phyloP scores from a whole-genome alignment of 2,797 vertebrate species.

The Anas bahamensis region DNA sequence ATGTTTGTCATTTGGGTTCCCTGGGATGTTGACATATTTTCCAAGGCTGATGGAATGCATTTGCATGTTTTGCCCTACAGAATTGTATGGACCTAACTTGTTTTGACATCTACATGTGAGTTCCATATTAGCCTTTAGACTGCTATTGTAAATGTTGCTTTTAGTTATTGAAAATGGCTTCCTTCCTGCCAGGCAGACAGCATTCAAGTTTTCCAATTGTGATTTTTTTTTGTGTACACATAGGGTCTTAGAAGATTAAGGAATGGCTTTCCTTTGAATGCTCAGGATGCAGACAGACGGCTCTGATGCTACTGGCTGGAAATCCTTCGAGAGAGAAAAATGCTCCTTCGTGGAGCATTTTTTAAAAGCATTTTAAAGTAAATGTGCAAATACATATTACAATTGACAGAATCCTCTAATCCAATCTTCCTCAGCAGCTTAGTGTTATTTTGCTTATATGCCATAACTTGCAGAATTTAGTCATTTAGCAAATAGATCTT shows the following conservation, averaged over 20 bases:
- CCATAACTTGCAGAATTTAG: neutral
- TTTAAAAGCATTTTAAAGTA: neutral
- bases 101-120: conserved; percentile 69
- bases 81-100: conserved; percentile 64
- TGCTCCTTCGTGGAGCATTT: neutral
- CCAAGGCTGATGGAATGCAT: conserved; percentile 60
- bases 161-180: conserved; percentile 62
- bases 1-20: conserved; percentile 71
- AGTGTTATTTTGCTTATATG: neutral
- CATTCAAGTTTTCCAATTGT: conserved; percentile 63
- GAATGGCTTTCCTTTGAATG: conserved; percentile 40
- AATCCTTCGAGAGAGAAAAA: neutral
- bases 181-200: conserved; percentile 62
- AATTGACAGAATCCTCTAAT: rapidly evolving
- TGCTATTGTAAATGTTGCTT: conserved; percentile 69
- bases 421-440: neutral
- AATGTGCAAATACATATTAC: neutral
- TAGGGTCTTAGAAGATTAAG: conserved; percentile 44
- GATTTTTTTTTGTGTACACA: neutral
- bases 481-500: neutral
- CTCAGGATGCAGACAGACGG: conserved; percentile 17
- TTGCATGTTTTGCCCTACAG: conserved; percentile 63
- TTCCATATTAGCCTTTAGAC: conserved; percentile 62
- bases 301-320: conserved; percentile 6
- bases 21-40: conserved; percentile 71